phyloP scores from a whole-genome alignment of 2,113 vertebrate genomes.

The Dolichotis patagonum region DNA sequence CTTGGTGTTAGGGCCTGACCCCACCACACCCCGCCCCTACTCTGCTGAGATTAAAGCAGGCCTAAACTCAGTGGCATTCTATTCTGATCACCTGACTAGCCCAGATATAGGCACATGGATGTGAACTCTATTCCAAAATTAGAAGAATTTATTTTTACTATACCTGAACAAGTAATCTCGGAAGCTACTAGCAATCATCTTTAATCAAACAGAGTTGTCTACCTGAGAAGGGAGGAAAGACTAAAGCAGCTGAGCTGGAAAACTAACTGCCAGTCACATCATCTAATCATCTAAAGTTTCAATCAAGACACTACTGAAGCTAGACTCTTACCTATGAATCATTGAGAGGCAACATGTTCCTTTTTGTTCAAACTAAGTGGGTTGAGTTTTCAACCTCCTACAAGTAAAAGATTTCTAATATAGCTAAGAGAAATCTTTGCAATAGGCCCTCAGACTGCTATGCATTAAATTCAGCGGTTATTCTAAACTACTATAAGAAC shows the following conservation, averaged over 20 bases:
- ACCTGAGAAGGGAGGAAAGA: not conserved
- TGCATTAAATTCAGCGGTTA: conserved; percentile 3
- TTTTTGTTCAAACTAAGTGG: not conserved
- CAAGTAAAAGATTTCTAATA: not conserved
- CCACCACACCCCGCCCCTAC: not conserved
- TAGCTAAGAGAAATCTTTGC: not conserved
- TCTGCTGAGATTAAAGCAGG: not conserved
- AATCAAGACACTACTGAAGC: not conserved
- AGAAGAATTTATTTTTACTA: not conserved
- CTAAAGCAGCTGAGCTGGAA: not conserved
- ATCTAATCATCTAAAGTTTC: not conserved
- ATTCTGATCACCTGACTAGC: not conserved
- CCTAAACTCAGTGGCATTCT: not conserved
- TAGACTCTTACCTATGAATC: not conserved
- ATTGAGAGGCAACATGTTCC: not conserved
- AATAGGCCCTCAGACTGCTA: not conserved
- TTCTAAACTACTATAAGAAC: not conserved
- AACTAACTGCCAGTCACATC: not conserved
- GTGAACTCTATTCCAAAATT: not conserved
- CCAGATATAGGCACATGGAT: not conserved
- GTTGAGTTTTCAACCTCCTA: not conserved
- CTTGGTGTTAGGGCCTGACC: not conserved
- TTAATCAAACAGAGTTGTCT: conserved; percentile 11
- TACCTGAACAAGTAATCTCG: conserved; percentile 4
- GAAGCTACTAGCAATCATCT: not conserved